These are phyloP conservation scores for Cirrhinus mrigala DNA, from an alignment of 2,797 vertebrate species.

Conservation along the genomic window DNA sequence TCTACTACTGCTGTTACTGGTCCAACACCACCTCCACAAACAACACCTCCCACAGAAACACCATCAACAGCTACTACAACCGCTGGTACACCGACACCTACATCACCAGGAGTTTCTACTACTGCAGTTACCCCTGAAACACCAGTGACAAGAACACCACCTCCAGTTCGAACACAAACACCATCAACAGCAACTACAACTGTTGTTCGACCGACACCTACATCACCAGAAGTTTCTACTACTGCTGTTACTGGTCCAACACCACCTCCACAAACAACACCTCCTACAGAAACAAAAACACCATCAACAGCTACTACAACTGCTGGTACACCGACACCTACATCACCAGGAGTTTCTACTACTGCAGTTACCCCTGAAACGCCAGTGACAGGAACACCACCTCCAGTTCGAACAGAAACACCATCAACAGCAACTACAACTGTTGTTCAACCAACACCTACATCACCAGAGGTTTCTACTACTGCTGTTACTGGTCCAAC, in stretches of 20 bases:
- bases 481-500: neutral
- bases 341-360: neutral
- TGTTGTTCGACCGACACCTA: neutral
- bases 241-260: neutral
- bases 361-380: neutral
- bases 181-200: neutral
- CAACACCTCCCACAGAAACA: too few relatives aligned
- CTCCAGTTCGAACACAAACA: neutral
- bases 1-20: too few relatives aligned
- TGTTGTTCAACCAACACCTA: neutral
- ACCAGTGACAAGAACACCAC: too few relatives aligned
- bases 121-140: neutral
- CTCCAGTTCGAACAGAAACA: accelerated
- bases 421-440: neutral
- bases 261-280: accelerated
- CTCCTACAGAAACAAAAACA: neutral
- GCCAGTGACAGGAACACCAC: too few relatives aligned
- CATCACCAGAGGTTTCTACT: neutral
- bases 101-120: neutral
- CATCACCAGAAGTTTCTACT: neutral
- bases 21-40: too few relatives aligned
- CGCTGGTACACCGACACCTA: neutral
- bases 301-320: neutral
- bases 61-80: neutral
- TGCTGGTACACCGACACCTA: neutral